Percentiles rank a stretch among this genome's conserved stretches.
These are phyloP conservation scores for Mnemiopsis leidyi DNA, from an alignment of 37 sponge, comb jelly and placozoan species.

Conservation along the genomic window DNA sequence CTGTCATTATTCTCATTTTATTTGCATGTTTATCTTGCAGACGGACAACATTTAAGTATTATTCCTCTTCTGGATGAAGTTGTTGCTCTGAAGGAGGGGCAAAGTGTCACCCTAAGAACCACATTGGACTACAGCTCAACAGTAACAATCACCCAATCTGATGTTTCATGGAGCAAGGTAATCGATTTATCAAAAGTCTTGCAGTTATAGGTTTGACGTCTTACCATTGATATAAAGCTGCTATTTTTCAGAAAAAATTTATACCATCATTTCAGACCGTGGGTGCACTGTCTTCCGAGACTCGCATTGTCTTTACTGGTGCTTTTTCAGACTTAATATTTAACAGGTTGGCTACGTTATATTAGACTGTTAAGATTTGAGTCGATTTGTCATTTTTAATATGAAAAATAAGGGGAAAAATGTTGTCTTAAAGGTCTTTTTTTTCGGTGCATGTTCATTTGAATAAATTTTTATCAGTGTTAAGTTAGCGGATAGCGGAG, in stretches of 20 bases:
- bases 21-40: no score
- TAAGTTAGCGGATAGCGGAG: background rate
- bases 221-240: no score
- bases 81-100: background rate
- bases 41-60: background rate
- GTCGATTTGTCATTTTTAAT: no score
- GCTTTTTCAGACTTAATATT: background rate
- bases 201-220: no score
- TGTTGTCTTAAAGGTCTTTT: no score
- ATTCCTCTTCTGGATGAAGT: background rate
- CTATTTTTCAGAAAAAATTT: no score
- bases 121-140: background rate
- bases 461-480: background rate
- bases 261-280: background rate
- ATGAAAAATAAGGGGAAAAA: no score
- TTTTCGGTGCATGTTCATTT: no score
- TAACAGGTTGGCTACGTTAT: background rate
- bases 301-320: background rate
- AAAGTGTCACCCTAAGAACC: background rate
- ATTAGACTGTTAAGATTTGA: no score
- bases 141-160: background rate
- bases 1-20: no score
- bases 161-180: background rate
- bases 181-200: no score
- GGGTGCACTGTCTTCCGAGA: background rate